A percentile compares a stretch with the other conserved stretches of the same genome.
phyloP scores from a whole-genome alignment of 2,888 invertebrate species.

The Parnassius glacialis region DNA sequence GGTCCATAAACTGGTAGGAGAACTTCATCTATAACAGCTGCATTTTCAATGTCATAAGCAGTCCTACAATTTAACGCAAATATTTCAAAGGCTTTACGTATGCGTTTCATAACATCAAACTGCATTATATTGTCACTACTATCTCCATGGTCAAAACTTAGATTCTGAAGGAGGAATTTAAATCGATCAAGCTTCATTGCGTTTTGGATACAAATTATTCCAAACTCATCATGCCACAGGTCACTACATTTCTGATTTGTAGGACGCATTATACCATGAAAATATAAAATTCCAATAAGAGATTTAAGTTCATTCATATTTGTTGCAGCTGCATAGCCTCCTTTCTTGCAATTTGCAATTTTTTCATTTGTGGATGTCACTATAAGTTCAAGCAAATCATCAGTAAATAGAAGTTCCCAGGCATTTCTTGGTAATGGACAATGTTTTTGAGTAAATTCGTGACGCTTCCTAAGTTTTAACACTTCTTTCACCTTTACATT shows the following conservation, averaged over 20 bases:
- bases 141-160: conserved; percentile 57
- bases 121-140: conserved; percentile 50
- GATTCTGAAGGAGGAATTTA: conserved; percentile 59
- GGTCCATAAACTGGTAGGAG: conserved; percentile 67
- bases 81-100: conserved; percentile 69
- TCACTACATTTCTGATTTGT: conserved; percentile 61
- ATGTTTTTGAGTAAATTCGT: conserved; percentile 38
- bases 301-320: conserved; percentile 61
- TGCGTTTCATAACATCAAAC: conserved; percentile 63
- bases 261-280: conserved; percentile 68
- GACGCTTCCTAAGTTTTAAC: conserved; percentile 47
- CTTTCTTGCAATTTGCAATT: conserved; percentile 46
- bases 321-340: conserved; percentile 37
- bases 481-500: conserved; percentile 45
- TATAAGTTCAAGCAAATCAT: conserved; percentile 66
- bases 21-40: conserved; percentile 67
- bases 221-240: conserved; percentile 63
- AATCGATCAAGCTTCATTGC: conserved; percentile 65
- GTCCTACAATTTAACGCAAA: conserved; percentile 70
- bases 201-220: conserved; percentile 53
- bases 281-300: conserved; percentile 67
- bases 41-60: conserved; percentile 52
- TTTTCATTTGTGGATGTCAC: conserved; percentile 66
- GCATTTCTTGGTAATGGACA: conserved; percentile 57
- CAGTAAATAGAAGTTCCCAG: conserved; percentile 66